These are phyloP conservation scores for Triplophysa tibetana DNA, from an alignment of 2,113 vertebrate species.

Conservation along the genomic window DNA sequence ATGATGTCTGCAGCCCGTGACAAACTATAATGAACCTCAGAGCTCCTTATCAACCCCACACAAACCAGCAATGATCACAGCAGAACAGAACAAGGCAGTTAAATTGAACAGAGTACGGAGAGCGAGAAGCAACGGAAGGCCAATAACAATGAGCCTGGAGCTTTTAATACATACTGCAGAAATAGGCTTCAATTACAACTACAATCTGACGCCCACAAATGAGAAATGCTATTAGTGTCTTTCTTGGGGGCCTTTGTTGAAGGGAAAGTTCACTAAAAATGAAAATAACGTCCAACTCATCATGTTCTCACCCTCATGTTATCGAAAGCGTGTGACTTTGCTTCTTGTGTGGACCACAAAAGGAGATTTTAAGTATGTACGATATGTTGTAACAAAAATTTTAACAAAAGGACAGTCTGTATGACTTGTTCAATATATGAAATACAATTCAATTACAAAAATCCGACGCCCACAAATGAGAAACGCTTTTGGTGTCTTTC, in stretches of 20 bases:
- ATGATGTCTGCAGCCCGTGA: slow-evolving; percentile 60
- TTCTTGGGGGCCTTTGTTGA: slow-evolving; percentile 6
- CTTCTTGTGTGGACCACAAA: not conserved
- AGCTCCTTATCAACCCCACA: slow-evolving; percentile 58
- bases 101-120: slow-evolving; percentile 44
- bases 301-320: not conserved
- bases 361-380: not conserved
- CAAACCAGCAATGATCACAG: slow-evolving; percentile 59
- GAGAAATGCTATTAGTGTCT: slow-evolving; percentile 16
- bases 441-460: slow-evolving; percentile 45
- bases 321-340: not conserved
- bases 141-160: slow-evolving; percentile 34
- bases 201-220: slow-evolving; percentile 22
- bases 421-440: not conserved
- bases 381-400: too few relatives aligned
- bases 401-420: too few relatives aligned
- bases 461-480: slow-evolving; percentile 26
- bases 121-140: slow-evolving; percentile 27
- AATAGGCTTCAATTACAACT: slow-evolving; percentile 46
- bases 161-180: slow-evolving; percentile 33
- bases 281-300: not conserved
- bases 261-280: not conserved
- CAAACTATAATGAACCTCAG: slow-evolving; percentile 62
- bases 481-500: slow-evolving; percentile 12
- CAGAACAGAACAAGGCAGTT: slow-evolving; percentile 46